These are phyloP conservation scores for Squalus acanthias DNA, from an alignment of 2,797 vertebrate genomes.

Conservation along the genomic window DNA sequence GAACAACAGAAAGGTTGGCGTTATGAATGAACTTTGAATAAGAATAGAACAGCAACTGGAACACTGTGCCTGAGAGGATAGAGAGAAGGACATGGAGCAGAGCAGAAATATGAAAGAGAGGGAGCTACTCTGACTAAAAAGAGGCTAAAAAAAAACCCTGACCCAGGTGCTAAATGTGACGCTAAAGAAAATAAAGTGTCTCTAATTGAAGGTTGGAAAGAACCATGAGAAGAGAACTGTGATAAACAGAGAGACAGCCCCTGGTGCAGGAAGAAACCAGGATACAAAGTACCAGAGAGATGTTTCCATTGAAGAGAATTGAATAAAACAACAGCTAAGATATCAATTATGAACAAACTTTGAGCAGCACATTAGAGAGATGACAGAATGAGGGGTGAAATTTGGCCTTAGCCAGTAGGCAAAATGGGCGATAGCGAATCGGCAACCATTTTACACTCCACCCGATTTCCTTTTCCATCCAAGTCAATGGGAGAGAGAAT, in stretches of 20 bases:
- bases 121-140: background rate
- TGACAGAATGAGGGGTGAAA: background rate
- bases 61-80: background rate
- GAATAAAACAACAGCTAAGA: background rate
- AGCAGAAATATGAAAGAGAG: background rate
- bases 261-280: background rate
- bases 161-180: background rate
- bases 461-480: no score
- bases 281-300: background rate
- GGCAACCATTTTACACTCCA: no score
- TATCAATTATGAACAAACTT: background rate
- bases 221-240: background rate
- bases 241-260: background rate
- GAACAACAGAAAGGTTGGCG: background rate
- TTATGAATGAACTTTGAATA: background rate
- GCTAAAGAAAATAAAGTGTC: background rate
- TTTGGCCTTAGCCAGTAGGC: background rate
- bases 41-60: background rate
- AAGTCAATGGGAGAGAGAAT: no score
- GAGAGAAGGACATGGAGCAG: background rate
- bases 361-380: no score
- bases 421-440: background rate
- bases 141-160: background rate
- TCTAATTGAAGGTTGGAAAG: background rate
- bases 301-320: background rate